Evolutionary conservation across 2,888 invertebrate species (phyloP).

Genomic region (Xestia sexstrigata): DNA sequence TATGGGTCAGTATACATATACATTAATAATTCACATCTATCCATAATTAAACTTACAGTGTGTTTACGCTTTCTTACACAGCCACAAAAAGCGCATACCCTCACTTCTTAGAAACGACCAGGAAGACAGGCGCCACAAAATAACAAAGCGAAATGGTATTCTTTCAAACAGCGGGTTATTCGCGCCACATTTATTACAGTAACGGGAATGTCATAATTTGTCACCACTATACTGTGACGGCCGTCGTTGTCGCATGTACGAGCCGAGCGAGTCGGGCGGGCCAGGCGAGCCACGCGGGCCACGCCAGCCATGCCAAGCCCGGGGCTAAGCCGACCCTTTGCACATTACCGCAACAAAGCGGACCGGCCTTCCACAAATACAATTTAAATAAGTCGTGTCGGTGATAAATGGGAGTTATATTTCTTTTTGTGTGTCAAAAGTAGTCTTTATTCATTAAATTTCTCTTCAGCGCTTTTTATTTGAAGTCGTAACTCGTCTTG

Average conservation of each 20-base stretch:
- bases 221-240: conserved; percentile 20
- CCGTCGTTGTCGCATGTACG: background rate
- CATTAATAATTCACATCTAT: background rate
- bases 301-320: conserved; percentile 8
- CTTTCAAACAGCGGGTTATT: conserved; percentile 16
- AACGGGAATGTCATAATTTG: conserved; percentile 43
- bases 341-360: conserved; percentile 52
- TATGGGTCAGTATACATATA: background rate
- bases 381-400: conserved; percentile 54
- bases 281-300: background rate
- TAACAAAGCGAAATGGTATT: background rate
- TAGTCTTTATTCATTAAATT: conserved; percentile 38
- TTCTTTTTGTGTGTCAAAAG: conserved; percentile 44
- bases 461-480: conserved; percentile 33
- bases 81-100: background rate
- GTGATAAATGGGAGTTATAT: conserved; percentile 47
- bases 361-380: conserved; percentile 52
- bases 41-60: background rate
- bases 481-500: conserved; percentile 26
- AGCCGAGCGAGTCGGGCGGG: background rate
- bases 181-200: conserved; percentile 28
- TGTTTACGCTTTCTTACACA: background rate
- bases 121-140: background rate
- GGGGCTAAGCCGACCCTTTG: conserved; percentile 34
- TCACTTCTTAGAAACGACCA: background rate